Evolutionary conservation across 2,113 vertebrate species (phyloP).

Genomic region (Hippocampus mohnikei): DNA sequence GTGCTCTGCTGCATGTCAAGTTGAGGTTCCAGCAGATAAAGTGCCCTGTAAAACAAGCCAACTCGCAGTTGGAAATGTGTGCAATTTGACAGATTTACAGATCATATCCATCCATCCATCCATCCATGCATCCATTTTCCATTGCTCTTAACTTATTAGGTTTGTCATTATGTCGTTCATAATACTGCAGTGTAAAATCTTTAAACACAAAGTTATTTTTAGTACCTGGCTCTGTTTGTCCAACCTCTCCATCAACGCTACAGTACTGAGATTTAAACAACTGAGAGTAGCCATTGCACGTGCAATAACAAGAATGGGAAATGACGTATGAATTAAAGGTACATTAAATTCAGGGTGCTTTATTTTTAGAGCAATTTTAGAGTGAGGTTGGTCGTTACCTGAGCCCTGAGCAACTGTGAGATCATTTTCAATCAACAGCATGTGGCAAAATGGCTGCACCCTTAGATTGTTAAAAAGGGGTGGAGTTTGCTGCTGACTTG

Average conservation of each 20-base stretch:
- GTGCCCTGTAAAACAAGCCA: not conserved
- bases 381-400: no score
- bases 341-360: no score
- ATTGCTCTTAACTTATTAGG: not conserved
- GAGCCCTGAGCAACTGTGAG: no score
- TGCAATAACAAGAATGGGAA: conserved; percentile 5
- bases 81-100: not conserved
- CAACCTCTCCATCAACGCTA: not conserved
- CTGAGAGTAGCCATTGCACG: not conserved
- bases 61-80: no score
- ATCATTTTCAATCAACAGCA: no score
- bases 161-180: not conserved
- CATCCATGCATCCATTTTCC: not conserved
- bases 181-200: not conserved
- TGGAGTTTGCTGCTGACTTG: no score
- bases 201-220: not conserved
- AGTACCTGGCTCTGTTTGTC: not conserved
- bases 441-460: no score
- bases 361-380: no score
- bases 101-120: not conserved
- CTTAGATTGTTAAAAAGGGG: no score
- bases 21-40: conserved; percentile 17
- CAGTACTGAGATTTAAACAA: not conserved
- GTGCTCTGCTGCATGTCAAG: conserved; percentile 3
- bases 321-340: not conserved